Evolutionary conservation across 1,140 invertebrate genomes (phyloP).

Genomic region (Cotesia chilonis): DNA sequence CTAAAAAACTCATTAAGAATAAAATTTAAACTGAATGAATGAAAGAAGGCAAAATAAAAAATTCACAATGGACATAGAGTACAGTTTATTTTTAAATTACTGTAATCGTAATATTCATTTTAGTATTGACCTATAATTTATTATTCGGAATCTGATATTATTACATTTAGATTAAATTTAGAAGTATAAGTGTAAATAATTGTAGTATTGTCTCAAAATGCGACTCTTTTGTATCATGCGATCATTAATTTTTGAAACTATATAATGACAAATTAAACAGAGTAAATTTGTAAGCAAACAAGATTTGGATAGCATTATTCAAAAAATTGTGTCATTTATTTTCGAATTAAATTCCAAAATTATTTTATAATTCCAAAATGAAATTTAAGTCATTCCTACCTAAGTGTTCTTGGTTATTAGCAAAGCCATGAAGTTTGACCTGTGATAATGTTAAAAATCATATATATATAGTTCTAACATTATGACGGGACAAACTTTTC

Average conservation of each 20-base stretch:
- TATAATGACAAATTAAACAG: constrained; percentile 17
- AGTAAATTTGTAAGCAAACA: no score
- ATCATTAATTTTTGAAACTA: constrained; percentile 46
- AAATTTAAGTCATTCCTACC: no score
- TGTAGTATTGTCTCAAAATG: constrained; percentile 64
- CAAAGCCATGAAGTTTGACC: no score
- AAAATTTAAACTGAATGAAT: no score
- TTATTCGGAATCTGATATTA: constrained; percentile 59
- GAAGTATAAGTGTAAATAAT: constrained; percentile 60
- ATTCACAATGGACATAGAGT: constrained; percentile 11
- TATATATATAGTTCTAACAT: no score
- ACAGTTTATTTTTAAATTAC: constrained; percentile 42
- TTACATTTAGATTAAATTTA: constrained; percentile 56
- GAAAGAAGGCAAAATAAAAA: background rate
- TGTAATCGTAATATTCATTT: constrained; percentile 57
- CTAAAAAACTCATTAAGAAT: no score
- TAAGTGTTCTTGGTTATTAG: no score
- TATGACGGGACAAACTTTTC: no score
- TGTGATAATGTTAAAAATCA: no score
- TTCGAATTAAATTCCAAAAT: background rate
- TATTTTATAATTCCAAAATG: no score
- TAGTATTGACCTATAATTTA: constrained; percentile 64
- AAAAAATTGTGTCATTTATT: background rate
- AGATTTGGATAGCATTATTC: no score
- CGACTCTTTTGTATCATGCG: constrained; percentile 61